Percentiles rank a stretch among this genome's conserved stretches.
Evolutionary conservation across 1,140 invertebrate species (phyloP).

Genomic region (Hestina assimilis): DNA sequence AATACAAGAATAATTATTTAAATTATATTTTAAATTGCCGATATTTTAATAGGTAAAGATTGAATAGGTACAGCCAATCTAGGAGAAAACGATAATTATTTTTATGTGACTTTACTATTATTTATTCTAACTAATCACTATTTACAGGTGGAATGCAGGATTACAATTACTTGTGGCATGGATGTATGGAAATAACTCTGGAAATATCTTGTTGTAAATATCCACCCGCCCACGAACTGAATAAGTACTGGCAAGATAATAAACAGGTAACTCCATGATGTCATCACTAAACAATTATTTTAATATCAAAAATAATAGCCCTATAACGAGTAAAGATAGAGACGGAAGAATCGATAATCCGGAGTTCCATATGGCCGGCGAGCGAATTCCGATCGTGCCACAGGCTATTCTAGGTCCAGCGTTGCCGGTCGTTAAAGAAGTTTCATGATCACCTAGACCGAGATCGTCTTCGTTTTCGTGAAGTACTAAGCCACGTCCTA

Average conservation of each 20-base stretch:
- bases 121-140: background rate
- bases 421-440: constrained; percentile 88
- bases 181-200: constrained; percentile 98
- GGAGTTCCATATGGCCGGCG: constrained; percentile 47
- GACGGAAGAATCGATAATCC: constrained; percentile 38
- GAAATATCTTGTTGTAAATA: constrained; percentile 99
- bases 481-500: constrained; percentile 89
- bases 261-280: constrained; percentile 81
- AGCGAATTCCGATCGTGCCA: constrained; percentile 85
- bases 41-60: too few species aligned
- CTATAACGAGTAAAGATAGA: background rate
- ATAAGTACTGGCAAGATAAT: constrained; percentile 97
- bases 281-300: constrained; percentile 4
- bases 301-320: constrained; percentile 10
- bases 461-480: constrained; percentile 88
- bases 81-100: too few species aligned
- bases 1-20: too few species aligned
- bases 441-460: constrained; percentile 81
- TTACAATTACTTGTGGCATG: constrained; percentile 98
- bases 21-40: too few species aligned
- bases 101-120: background rate
- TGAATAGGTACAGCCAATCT: too few species aligned
- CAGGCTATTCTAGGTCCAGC: constrained; percentile 88
- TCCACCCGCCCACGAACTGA: constrained; percentile 89
- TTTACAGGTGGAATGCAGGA: constrained; percentile 90